These are phyloP conservation scores for Eremobia ochroleuca DNA, from an alignment of 2,888 invertebrate species.

Conservation along the genomic window DNA sequence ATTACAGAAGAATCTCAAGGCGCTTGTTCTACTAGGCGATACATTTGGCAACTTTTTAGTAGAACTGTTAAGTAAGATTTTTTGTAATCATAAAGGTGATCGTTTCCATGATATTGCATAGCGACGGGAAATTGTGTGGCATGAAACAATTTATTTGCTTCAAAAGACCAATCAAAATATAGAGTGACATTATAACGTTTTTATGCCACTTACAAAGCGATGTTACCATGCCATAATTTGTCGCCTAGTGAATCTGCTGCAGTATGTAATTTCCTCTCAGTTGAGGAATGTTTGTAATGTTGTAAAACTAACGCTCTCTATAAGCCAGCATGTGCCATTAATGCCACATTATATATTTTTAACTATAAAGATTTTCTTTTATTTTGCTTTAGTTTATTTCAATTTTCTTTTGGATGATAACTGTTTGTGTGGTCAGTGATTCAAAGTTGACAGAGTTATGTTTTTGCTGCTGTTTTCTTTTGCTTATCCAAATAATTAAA, in stretches of 20 bases:
- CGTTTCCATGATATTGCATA: not conserved
- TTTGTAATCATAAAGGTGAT: not conserved
- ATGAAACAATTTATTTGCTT: not conserved
- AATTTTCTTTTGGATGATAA: not conserved
- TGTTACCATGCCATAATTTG: not conserved
- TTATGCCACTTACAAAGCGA: not conserved
- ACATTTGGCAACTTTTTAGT: not conserved
- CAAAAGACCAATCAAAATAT: not conserved
- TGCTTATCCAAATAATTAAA: not conserved
- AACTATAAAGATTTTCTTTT: constrained; percentile 41
- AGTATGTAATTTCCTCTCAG: constrained; percentile 8
- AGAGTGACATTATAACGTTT: not conserved
- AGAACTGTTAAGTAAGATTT: not conserved
- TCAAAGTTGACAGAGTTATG: not conserved
- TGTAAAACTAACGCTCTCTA: constrained; percentile 61
- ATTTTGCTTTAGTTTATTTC: constrained; percentile 22
- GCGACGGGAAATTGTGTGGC: not conserved
- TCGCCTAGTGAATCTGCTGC: constrained; percentile 20
- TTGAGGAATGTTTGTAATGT: constrained; percentile 36
- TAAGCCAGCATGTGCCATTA: constrained; percentile 61
- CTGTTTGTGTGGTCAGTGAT: not conserved
- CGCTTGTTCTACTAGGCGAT: constrained; percentile 12
- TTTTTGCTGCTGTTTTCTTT: not conserved
- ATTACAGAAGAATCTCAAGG: constrained; percentile 13
- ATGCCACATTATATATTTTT: constrained; percentile 61